phyloP scores from a whole-genome alignment of 2,113 vertebrate species.

The Anolis carolinensis region DNA sequence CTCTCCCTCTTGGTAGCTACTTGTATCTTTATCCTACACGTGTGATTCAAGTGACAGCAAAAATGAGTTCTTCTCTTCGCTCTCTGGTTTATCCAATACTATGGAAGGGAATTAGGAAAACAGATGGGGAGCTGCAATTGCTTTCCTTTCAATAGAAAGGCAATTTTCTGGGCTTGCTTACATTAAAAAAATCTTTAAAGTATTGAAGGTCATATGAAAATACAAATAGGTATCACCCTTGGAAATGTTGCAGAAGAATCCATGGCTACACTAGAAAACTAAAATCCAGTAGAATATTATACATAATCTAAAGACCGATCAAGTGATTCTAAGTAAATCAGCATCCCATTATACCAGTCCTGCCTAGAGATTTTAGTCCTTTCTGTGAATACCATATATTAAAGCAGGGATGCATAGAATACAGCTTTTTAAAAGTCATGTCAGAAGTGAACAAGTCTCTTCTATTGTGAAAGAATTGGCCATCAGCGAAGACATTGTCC shows the following conservation, averaged over 20 bases:
- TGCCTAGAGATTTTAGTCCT: no score
- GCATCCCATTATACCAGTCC: no score
- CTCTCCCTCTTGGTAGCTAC: constrained; percentile 20
- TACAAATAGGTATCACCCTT: neutral
- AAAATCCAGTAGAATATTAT: no score
- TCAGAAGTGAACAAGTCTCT: no score
- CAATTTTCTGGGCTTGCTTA: neutral
- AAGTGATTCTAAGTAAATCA: neutral
- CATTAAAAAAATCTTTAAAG: constrained; percentile 17
- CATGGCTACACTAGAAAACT: neutral
- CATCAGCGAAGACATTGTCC: no score
- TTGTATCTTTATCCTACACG: constrained; percentile 18
- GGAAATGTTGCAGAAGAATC: neutral
- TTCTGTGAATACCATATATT: no score
- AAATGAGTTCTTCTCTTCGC: constrained; percentile 25
- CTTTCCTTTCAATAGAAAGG: neutral
- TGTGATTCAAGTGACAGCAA: neutral
- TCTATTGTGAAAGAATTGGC: no score
- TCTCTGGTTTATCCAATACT: constrained; percentile 30
- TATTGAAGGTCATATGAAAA: neutral
- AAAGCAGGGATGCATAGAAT: no score
- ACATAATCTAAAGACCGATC: no score
- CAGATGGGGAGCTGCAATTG: neutral
- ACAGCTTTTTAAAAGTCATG: no score
- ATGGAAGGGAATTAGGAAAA: constrained; percentile 2